Base-by-base conservation (phyloP, 2,888 invertebrate genomes). In the Podotricha telesiphe region DNA sequence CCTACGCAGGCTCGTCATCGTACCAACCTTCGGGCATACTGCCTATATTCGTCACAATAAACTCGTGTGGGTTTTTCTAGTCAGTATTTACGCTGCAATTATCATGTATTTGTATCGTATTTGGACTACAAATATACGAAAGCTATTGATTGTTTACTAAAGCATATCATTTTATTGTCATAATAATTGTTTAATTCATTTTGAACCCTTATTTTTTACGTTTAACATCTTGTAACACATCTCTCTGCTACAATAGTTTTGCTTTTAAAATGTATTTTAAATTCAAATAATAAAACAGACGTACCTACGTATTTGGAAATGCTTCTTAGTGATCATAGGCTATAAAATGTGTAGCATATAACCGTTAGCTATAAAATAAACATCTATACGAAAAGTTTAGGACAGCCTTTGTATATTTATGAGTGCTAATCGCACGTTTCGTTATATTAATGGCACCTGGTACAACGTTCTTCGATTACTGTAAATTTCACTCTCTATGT, bases 1-100 rank as follows among this genome's bases (percentile, higher is more conserved):
- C 86, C 87, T 82, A 86, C 88, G 81, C 82, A 73, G 61, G 67
- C 72, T 72, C 76, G 75, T 78, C 76, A 75, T 65, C 61, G 61
- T 61, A 59, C 65, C 75, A 72, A 64, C 64, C 70, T 68, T 70
- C 61, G 55, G 65, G 72, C 76, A 73, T 75, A 72, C 74, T 67
- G 64, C 65, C 63, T 65, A 47, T 67, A 65, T 73, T 77, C 78
- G 80, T 80, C 80, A 80, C 80, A 79, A 64, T 40, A 79, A 62
- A 62, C 79, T 77, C 70, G 80, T 76, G 81, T 82, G 83, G 83
- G 82, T 83, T 83, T 83, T 83, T 80, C 82, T 80, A 69, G 71
- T 70, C 74, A 78, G 70, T 78, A 79, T 80, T 79, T 78, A 79
- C 78, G 65, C 58, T 45, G 65, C 67, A 70, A 58, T 59, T 48